phyloP scores from a whole-genome alignment of 2,888 invertebrate genomes.

The Falcaria lacertinaria region DNA sequence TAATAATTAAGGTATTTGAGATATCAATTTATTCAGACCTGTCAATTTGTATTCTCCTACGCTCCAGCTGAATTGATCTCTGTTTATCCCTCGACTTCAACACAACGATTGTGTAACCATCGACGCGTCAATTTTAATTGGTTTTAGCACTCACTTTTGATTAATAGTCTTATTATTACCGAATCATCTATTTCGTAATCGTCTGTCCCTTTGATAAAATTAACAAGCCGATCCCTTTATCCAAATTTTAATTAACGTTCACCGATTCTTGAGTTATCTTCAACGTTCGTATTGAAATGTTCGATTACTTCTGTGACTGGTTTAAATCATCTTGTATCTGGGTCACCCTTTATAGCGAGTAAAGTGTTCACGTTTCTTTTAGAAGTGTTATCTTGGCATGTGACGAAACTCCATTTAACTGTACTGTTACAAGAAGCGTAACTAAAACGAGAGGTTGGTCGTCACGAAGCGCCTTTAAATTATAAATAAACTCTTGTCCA shows the following conservation, averaged over 20 bases:
- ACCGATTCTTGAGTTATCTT: constrained; percentile 37
- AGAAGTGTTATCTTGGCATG: constrained; percentile 57
- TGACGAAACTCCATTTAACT: constrained; percentile 59
- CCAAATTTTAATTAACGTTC: constrained; percentile 51
- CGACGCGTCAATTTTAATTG: constrained; percentile 55
- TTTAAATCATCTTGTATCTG: constrained; percentile 49
- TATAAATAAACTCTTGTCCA: constrained; percentile 38
- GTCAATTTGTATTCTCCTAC: constrained; percentile 52
- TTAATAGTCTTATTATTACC: constrained; percentile 38
- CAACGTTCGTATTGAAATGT: constrained; percentile 38
- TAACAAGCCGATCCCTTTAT: constrained; percentile 29
- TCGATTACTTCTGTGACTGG: constrained; percentile 23
- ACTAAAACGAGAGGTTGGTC: constrained; percentile 42
- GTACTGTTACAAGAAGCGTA: constrained; percentile 51
- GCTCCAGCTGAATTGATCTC: constrained; percentile 34
- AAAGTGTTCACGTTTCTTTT: constrained; percentile 46
- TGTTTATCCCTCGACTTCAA: constrained; percentile 30
- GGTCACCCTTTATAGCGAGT: constrained; percentile 43
- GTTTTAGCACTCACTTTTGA: constrained; percentile 51
- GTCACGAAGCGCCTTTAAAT: constrained; percentile 59
- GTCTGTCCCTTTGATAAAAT: constrained; percentile 22
- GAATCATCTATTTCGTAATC: constrained; percentile 30
- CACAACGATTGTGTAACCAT: constrained; percentile 45
- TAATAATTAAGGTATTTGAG: constrained; percentile 40
- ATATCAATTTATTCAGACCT: constrained; percentile 45